These are phyloP conservation scores for Motacilla alba DNA, from an alignment of 2,113 vertebrate genomes.

Conservation along the genomic window DNA sequence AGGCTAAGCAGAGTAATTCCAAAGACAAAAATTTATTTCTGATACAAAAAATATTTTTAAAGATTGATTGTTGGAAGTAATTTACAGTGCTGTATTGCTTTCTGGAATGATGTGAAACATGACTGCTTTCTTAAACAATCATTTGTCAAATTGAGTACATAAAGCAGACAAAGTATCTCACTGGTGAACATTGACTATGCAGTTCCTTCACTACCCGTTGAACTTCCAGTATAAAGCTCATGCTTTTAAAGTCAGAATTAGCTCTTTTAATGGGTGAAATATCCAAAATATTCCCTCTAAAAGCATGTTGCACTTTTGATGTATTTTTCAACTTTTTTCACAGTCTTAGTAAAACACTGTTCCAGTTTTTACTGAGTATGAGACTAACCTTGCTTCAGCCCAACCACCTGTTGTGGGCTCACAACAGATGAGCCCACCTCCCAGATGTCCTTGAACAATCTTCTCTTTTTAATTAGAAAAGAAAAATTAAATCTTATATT, in stretches of 20 bases:
- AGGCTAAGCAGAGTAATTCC: neutral
- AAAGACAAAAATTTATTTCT: neutral
- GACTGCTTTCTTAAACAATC: neutral
- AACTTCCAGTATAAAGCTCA: neutral
- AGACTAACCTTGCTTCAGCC: neutral
- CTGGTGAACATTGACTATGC: neutral
- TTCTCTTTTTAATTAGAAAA: slow-evolving; percentile 24
- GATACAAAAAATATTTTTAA: neutral
- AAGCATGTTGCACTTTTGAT: neutral
- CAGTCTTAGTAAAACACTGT: neutral
- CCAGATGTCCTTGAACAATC: neutral
- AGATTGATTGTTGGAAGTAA: neutral
- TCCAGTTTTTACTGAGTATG: neutral
- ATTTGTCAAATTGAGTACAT: neutral
- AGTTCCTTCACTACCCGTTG: neutral
- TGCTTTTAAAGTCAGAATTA: neutral
- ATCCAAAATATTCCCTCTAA: neutral
- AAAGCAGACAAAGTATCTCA: neutral
- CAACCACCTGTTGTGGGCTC: neutral
- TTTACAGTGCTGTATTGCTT: neutral
- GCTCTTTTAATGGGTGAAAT: neutral
- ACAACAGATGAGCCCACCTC: no score
- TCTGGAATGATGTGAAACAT: neutral
- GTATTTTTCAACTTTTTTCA: neutral
- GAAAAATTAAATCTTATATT: neutral